phyloP scores from a whole-genome alignment of 2,888 invertebrate species.

The Lasioglossum figueresi region DNA sequence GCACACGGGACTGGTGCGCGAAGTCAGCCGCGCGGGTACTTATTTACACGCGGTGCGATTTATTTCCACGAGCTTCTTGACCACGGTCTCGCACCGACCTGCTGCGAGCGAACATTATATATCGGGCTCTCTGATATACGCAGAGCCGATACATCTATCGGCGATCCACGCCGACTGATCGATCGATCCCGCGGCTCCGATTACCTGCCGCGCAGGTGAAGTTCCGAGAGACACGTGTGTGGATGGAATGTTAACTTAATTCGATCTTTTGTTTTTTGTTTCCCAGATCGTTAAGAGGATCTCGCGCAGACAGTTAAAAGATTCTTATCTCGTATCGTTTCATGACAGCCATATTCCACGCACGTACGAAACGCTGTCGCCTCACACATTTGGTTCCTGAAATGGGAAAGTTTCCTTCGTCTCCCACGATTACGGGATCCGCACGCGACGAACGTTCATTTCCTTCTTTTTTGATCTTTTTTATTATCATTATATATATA shows the following conservation, averaged over 20 bases:
- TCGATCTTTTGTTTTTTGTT: slow-evolving; percentile 6
- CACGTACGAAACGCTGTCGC: slow-evolving; percentile 51
- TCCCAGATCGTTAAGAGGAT: neutral
- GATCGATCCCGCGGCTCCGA: slow-evolving; percentile 29
- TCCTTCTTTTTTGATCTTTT: neutral
- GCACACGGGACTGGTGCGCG: neutral
- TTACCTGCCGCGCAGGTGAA: slow-evolving; percentile 5
- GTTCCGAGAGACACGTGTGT: slow-evolving; percentile 44
- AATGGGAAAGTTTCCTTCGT: slow-evolving; percentile 45
- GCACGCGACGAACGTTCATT: neutral
- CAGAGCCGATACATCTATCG: neutral
- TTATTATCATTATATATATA: neutral
- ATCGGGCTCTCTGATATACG: neutral
- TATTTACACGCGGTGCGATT: neutral
- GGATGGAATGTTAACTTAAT: slow-evolving; percentile 16
- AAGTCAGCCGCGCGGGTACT: neutral
- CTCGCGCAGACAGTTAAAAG: slow-evolving; percentile 2
- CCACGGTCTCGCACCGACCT: slow-evolving; percentile 7
- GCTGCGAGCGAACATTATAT: slow-evolving; percentile 20
- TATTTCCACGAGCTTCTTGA: slow-evolving; percentile 42
- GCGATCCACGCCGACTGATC: slow-evolving; percentile 4
- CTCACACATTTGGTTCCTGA: slow-evolving; percentile 62
- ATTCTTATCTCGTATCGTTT: slow-evolving; percentile 12
- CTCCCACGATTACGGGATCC: slow-evolving; percentile 9
- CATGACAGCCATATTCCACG: slow-evolving; percentile 32